phyloP scores from a whole-genome alignment of 2,888 invertebrate species.

The Eretmocerus hayati region DNA sequence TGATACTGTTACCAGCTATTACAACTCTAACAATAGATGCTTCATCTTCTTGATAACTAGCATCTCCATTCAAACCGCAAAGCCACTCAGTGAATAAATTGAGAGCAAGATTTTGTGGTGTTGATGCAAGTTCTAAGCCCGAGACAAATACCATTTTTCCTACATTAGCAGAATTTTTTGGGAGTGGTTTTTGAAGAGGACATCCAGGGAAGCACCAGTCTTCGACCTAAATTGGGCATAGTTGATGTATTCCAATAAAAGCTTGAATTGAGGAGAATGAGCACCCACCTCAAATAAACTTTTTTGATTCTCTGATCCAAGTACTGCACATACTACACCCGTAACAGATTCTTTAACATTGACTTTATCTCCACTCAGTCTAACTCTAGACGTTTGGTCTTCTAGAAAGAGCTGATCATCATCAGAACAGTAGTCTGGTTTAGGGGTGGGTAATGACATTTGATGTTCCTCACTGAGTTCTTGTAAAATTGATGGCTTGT shows the following conservation, averaged over 20 bases:
- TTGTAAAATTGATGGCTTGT: constrained; percentile 88
- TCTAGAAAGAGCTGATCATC: constrained; percentile 80
- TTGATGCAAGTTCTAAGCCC: constrained; percentile 65
- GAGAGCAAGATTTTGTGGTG: constrained; percentile 58
- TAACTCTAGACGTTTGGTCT: constrained; percentile 86
- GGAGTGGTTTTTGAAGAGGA: constrained; percentile 41
- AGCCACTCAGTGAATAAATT: constrained; percentile 78
- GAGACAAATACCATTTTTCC: constrained; percentile 53
- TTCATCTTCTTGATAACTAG: constrained; percentile 55
- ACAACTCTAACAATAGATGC: constrained; percentile 70
- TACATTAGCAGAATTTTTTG: constrained; percentile 10
- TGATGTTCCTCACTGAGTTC: constrained; percentile 88
- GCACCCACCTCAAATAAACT: constrained; percentile 36
- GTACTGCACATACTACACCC: constrained; percentile 77
- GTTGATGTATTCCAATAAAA: no score
- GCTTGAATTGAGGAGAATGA: no score
- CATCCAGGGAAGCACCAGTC: constrained; percentile 74
- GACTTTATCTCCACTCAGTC: constrained; percentile 60
- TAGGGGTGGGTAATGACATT: constrained; percentile 67
- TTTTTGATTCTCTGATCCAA: constrained; percentile 50
- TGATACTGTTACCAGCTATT: constrained; percentile 55
- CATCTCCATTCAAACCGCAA: constrained; percentile 66
- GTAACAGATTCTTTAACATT: constrained; percentile 65
- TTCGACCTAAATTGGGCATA: no score
- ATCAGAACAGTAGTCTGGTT: constrained; percentile 68